Evolutionary conservation across 2,888 invertebrate genomes (phyloP), one percentile per base, ranked within the genome.

Genomic region (Eutolmus rufibarbis): DNA sequence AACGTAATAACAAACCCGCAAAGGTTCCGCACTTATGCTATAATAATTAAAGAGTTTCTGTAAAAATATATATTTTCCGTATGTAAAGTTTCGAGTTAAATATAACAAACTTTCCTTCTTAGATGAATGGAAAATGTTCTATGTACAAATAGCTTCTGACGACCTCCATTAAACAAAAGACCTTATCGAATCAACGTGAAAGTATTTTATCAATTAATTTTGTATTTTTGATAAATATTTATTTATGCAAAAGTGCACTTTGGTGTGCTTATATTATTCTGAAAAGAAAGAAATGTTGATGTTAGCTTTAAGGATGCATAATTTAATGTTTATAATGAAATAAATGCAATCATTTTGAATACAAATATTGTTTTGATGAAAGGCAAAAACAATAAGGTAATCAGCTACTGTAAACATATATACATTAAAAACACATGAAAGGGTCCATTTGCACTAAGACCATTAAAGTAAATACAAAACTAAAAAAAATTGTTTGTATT

Each of bases 261-360:
- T 84, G 84, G 84, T 84, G 84, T 84, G 84, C 84, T 84, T 84
- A 84, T 84, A 23, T 66, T 84, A 74, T 66, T 84, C 84, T 84
- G 84, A 66, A 84, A 84, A n/a, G 84, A 84, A 23, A 84, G 16
- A 81, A 31, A 56, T n/a, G 1, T 14, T 31, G 12, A 57, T 57
- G 9, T 57, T 57, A 66, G 28, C 28, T 51, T 12, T 12, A 9
- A 2, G 5, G 12, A 12, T 66, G 5, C 2, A 66, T 66, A 66
- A 66, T 23, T 66, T 66, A 66, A 66, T 66, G 51, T n/a, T 5
- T 51, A 51, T n/a, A 51, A n/a, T 19, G 8, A 16, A 16, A 66
- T 9, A n/a, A 57, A 19, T 19, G 5, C 23, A n/a, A 5, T 51
- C 0, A n/a, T 5, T 51, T 51, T n/a, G n/a, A 66, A 66, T 28